Base-by-base conservation (phyloP, 2,113 vertebrate genomes). In the Pao palembangensis region DNA sequence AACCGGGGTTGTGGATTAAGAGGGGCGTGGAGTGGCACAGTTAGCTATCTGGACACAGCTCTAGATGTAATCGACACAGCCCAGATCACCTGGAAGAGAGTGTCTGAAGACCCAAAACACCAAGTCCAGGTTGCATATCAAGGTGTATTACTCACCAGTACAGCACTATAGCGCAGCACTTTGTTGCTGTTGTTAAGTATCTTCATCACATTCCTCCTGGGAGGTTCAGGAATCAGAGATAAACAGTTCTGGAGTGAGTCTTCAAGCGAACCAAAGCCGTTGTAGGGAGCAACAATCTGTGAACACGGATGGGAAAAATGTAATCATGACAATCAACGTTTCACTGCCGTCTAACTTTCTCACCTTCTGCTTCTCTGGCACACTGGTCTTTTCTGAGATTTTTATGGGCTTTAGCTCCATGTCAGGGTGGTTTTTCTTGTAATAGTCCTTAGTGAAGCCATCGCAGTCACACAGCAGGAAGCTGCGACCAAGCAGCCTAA, bases 231-330 rank as follows among this genome's bases (percentile, higher is more conserved):
- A 68, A 94, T 50, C 49, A 98, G 89, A 63, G 83, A 85, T 31
- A 94, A 91, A 76, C 96, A 98, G 58, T 96, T 98, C 86, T 96
- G 94, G 52, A 93, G 89, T 12, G 95, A 94, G 73, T 98, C 96
- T 69, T 99, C 95, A 16, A 93, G 64, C 2, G 92, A 79, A 4
- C 97, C 97, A 51, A 92, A 98, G 19, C 96, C 94, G 21, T 99
- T 98, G 64, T 98, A 98, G 1, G 95, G 94, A 64, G 96, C 95
- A 72, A 95, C 75, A 46, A 88, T 86, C 95, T 98, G 79, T 58
- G 48, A 56, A 31, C 6, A 0, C 58, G 8, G 2, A 28, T 15
- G 16, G 0, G 44, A 11, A 52, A 16, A 11, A 49, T 49, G 18
- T 11, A 2, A 5, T 4, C 6, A 17, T 3, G 51, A 16, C 5